Base-by-base conservation (phyloP, 2,888 invertebrate genomes). In the Pycnomerus fuliginosus region DNA sequence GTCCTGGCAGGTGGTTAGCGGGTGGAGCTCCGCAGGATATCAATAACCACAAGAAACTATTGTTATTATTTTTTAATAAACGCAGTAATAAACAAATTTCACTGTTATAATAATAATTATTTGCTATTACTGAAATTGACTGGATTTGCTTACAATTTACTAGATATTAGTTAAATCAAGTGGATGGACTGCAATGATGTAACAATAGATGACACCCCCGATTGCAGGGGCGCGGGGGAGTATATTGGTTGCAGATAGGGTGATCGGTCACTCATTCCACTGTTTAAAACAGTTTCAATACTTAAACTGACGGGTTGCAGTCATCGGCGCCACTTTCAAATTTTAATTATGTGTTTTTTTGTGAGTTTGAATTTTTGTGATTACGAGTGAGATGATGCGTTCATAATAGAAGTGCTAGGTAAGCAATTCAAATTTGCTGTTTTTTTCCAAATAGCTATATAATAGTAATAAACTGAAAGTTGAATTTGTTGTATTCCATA, bases 251-350 rank as follows among this genome's bases (percentile, higher is more conserved):
- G 56, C 54, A 58, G 52, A 57, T 60, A 57, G 64, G 64, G 64
- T 64, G 63, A 62, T 62, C 63, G 64, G 65, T 64, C 67, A 65
- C 59, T 64, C 62, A 58, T 56, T 55, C 55, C 52, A 58, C 53
- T 58, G 60, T 65, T 64, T 63, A 58, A 62, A 65, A 63, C 64
- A 61, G 63, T 66, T 60, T 57, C 58, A 58, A 56, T 59, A 60
- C 53, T 52, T 55, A 57, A 56, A 58, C 56, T 57, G 50, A n/a
- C n/a, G n/a, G n/a, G n/a, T n/a, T n/a, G n/a, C n/a, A n/a, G n/a
- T n/a, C n/a, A n/a, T n/a, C n/a, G n/a, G n/a, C n/a, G n/a, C n/a
- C n/a, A n/a, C n/a, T n/a, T n/a, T n/a, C 8, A 7, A 20, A 20
- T 20, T 20, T 7, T 20, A 5, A 20, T 5, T 20, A 20, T 7